phyloP scores from a whole-genome alignment of 2,888 invertebrate species.

The Drepanosiphum platanoidis region DNA sequence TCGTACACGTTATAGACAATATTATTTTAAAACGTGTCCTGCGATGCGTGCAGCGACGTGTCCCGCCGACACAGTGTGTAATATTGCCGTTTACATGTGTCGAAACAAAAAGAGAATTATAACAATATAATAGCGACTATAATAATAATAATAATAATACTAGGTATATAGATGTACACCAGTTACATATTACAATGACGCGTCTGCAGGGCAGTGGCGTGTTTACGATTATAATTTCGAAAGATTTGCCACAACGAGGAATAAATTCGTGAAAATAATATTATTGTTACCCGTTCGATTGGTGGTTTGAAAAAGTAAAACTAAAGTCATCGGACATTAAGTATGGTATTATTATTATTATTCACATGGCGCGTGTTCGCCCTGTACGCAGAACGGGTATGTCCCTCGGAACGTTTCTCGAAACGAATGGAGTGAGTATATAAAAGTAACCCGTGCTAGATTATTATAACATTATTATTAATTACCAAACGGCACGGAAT shows the following conservation, averaged over 20 bases:
- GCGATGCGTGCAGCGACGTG: neutral
- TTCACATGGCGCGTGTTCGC: neutral
- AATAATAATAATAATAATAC: neutral
- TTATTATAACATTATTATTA: slow-evolving; percentile 1
- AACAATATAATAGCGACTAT: neutral
- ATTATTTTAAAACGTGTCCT: slow-evolving; percentile 45
- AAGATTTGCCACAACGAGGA: neutral
- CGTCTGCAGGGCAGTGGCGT: neutral
- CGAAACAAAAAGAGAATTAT: slow-evolving; percentile 15
- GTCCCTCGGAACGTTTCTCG: too few relatives aligned
- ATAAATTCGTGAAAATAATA: neutral
- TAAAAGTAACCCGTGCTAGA: neutral
- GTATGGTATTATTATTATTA: neutral
- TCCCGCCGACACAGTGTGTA: neutral
- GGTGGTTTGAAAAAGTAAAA: neutral
- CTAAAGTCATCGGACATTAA: too few relatives aligned
- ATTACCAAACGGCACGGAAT: neutral
- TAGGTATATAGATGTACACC: neutral
- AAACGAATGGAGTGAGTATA: neutral
- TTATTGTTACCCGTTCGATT: neutral
- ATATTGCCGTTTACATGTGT: slow-evolving; percentile 28
- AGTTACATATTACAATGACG: neutral
- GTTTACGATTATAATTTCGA: neutral
- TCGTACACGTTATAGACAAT: slow-evolving; percentile 9
- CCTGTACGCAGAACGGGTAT: neutral